Percentiles rank a stretch among this genome's conserved stretches.
Conservation (phyloP, 1,140 invertebrate species). For the Dinothrombium tinctorium region DNA sequence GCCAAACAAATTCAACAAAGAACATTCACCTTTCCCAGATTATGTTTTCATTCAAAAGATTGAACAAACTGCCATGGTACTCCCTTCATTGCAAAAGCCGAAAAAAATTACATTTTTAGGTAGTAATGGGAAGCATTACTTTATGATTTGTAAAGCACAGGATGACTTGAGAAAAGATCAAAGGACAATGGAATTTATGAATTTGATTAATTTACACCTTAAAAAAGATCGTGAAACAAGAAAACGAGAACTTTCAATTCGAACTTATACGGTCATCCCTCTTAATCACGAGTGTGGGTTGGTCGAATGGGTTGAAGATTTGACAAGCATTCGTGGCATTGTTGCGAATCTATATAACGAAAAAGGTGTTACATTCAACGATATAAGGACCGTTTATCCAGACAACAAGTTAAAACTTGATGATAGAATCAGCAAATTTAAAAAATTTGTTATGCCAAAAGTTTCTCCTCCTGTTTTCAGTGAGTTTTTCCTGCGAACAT, state of each 20-base stretch:
- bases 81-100: constrained; percentile 62
- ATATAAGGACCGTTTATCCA: no score
- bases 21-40: constrained; percentile 30
- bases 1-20: not conserved
- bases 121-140: constrained; percentile 65
- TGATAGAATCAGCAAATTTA: not conserved
- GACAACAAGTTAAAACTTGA: not conserved
- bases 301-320: constrained; percentile 80
- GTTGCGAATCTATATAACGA: constrained; percentile 26
- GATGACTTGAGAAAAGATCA: constrained; percentile 90
- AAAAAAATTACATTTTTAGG: constrained; percentile 59
- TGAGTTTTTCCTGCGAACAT: constrained; percentile 32
- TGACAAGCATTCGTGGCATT: constrained; percentile 43
- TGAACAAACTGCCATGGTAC: constrained; percentile 37
- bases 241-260: constrained; percentile 53
- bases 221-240: constrained; percentile 59
- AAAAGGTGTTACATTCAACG: not conserved
- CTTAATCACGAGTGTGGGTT: constrained; percentile 81
- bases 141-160: constrained; percentile 78
- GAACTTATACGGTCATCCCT: constrained; percentile 78
- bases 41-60: constrained; percentile 21
- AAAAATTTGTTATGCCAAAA: no score
- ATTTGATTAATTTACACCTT: constrained; percentile 71
- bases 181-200: constrained; percentile 87
- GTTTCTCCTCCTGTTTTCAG: constrained; percentile 18